These are phyloP conservation scores for Peromyscus eremicus DNA, from an alignment of 2,797 vertebrate species.

Conservation along the genomic window DNA sequence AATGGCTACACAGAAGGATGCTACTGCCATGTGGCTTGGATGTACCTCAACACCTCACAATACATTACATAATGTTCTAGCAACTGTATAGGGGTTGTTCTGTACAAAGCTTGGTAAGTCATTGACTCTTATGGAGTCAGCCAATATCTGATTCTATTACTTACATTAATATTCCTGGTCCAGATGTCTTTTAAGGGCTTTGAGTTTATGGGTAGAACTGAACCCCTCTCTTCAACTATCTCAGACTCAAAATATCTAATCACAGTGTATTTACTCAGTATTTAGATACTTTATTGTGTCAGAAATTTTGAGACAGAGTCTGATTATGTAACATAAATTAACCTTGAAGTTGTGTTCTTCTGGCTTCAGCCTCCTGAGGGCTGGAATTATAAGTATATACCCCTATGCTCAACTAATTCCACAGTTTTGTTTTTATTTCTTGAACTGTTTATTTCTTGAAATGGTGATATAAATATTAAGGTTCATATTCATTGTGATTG, in stretches of 20 bases:
- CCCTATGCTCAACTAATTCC: neutral
- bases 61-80: neutral
- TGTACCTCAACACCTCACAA: neutral
- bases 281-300: neutral
- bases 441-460: constrained; percentile 18
- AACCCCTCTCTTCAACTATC: neutral
- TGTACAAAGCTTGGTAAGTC: neutral
- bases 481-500: neutral
- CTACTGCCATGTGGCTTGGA: neutral
- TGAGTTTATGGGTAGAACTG: neutral
- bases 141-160: neutral
- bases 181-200: neutral
- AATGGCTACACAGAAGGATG: neutral
- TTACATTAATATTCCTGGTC: neutral
- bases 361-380: neutral
- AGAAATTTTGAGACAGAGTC: neutral
- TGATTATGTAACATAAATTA: neutral
- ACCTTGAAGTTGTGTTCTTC: neutral
- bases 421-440: neutral
- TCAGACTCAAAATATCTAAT: neutral
- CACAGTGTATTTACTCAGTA: neutral
- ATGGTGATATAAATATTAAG: neutral
- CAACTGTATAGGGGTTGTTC: neutral
- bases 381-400: neutral
- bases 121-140: neutral